Evolutionary conservation across 1,140 invertebrate genomes (phyloP), one percentile per base, ranked within the genome.

Genomic region (Sitophilus oryzae): DNA sequence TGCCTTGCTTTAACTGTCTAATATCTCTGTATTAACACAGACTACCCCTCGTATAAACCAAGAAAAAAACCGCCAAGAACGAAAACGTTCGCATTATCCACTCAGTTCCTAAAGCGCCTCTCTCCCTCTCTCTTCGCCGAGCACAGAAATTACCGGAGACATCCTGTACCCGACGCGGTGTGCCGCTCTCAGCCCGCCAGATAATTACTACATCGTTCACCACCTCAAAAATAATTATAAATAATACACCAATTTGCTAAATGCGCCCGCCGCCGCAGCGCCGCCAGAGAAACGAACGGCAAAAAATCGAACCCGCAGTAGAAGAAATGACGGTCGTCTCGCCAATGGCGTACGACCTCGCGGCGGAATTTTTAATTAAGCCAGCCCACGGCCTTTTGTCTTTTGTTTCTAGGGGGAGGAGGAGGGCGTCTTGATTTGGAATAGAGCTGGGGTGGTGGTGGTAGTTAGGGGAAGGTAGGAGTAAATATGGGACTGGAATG

Each of bases 351-450:
- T 34, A 35, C 16, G 10, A 25, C 37, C 36, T 15, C 23, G 42
- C 47, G 34, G 58, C 44, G 44, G 67, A 67, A 67, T 69, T 69
- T 69, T 69, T 69, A 69, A 69, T 69, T 67, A 69, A 62, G 57
- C 66, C 67, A 56, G 64, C 67, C 67, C 66, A 66, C 67, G 60
- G 52, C 50, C 58, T 61, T 66, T 69, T 69, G 67, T 69, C 64
- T 69, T 63, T n/a, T n/a, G n/a, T n/a, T n/a, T n/a, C n/a, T n/a
- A n/a, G n/a, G n/a, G n/a, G n/a, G n/a, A n/a, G n/a, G n/a, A n/a
- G n/a, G n/a, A n/a, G 57, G 59, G 63, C 58, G 49, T 52, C 56
- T 60, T 56, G 65, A 64, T 66, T 62, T 66, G 57, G 60, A 65
- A 65, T 66, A 57, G 50, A n/a, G n/a, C n/a, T n/a, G n/a, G n/a